These are phyloP conservation scores for Anguilla obscura DNA, from an alignment of 2,797 vertebrate species.

Conservation along the genomic window DNA sequence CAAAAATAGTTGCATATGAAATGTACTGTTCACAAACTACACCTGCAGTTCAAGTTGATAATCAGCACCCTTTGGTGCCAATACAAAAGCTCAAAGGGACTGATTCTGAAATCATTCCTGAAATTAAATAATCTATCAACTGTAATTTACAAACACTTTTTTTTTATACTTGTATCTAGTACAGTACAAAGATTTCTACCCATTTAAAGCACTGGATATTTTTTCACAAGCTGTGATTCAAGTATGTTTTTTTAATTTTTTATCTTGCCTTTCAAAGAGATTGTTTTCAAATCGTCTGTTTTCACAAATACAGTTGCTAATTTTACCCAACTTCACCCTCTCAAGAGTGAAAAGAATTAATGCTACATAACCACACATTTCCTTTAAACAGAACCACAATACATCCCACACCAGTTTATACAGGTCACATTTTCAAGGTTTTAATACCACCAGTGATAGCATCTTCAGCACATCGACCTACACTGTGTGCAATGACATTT, in stretches of 20 bases:
- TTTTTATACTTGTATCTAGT: constrained; percentile 40
- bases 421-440: constrained; percentile 1
- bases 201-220: constrained; percentile 46
- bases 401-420: not conserved
- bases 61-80: constrained; percentile 50
- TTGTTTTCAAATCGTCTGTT: not conserved
- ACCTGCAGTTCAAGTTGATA: constrained; percentile 42
- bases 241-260: constrained; percentile 58
- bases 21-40: constrained; percentile 64
- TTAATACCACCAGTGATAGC: not conserved
- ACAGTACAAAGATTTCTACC: constrained; percentile 65
- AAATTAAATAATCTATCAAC: constrained; percentile 38
- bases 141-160: constrained; percentile 18
- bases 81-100: constrained; percentile 39
- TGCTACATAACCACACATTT: constrained; percentile 10
- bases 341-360: not conserved
- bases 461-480: not conserved
- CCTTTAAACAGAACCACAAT: not conserved
- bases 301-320: not conserved
- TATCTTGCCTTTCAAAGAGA: constrained; percentile 3
- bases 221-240: constrained; percentile 56
- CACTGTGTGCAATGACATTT: not conserved
- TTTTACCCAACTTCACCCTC: not conserved
- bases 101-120: constrained; percentile 20
- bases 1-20: constrained; percentile 66